Base-by-base conservation (phyloP, 2,113 vertebrate genomes). In the Empidonax traillii region DNA sequence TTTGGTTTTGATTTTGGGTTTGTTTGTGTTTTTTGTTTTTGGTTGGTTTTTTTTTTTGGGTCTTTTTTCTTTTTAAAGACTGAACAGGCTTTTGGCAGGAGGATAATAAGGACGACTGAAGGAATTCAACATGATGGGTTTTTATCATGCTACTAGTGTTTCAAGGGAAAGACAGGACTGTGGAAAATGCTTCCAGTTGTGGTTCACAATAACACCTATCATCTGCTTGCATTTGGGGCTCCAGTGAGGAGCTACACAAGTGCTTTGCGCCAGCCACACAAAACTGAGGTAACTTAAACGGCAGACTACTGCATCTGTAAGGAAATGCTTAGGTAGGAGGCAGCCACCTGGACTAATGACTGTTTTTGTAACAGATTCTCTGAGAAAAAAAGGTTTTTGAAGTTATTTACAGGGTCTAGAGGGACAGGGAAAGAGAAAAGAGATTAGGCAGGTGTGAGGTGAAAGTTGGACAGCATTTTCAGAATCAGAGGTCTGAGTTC, bases 71-170 rank as follows among this genome's bases (percentile, higher is more conserved):
- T 77, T 87, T 86, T 73, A 37, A 96, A 92, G 74, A 84, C 33
- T 39, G 55, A 90, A 24, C n/a, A 80, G 69, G 35, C 53, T 90
- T 96, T 97, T 96, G 90, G 89, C 81, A 91, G 86, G 61, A 95
- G 74, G 49, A 84, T 82, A 94, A 84, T 94, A 91, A 86, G 53
- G 43, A 82, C 62, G 95, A 81, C 79, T 85, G 58, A 91, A 96
- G 92, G 76, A 96, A 93, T 94, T 89, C 55, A 65, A 76, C 47
- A 63, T 65, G 46, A 66, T 76, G 27, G 16, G 80, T 85, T 95
- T 85, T 94, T 94, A 88, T 76, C 20, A 4, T 3, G 3, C 39
- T 95, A 78, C 93, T 68, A 95, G 75, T 16, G 52, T 85, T 96
- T 96, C 53, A 67, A 14, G 17, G 77, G 79, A 93, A 94, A 94